phyloP scores from a whole-genome alignment of 2,888 invertebrate genomes.

The Cheilosia pagana region DNA sequence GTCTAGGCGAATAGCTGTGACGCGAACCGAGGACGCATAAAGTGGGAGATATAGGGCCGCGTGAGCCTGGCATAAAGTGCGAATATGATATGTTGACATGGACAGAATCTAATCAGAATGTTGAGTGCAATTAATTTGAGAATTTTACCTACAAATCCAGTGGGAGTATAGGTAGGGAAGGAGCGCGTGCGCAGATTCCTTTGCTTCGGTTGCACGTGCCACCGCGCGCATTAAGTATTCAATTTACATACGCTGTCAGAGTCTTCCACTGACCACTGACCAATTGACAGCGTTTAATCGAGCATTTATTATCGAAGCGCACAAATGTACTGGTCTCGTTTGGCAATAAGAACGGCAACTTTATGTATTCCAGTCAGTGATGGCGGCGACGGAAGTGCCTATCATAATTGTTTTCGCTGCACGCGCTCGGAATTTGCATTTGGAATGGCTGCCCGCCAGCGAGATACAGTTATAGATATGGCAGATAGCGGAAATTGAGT shows the following conservation, averaged over 20 bases:
- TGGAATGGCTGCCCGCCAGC: constrained; percentile 16
- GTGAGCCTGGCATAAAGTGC: constrained; percentile 42
- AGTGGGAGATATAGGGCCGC: background rate
- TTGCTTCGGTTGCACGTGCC: constrained; percentile 69
- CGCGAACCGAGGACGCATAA: constrained; percentile 8
- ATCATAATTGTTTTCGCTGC: constrained; percentile 60
- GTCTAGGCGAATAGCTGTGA: constrained; percentile 39
- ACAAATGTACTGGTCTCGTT: constrained; percentile 39
- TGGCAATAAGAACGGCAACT: constrained; percentile 45
- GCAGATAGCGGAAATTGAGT: constrained; percentile 42
- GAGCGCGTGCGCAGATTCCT: constrained; percentile 16
- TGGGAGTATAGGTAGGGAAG: background rate
- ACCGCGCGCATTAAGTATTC: constrained; percentile 67
- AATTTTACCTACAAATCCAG: background rate
- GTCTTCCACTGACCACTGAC: constrained; percentile 54
- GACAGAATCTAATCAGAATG: constrained; percentile 71
- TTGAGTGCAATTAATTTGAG: constrained; percentile 45
- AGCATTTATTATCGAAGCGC: constrained; percentile 51
- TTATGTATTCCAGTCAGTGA: constrained; percentile 70
- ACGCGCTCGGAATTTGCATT: constrained; percentile 51
- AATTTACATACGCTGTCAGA: constrained; percentile 63
- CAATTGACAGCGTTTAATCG: constrained; percentile 73
- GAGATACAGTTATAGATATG: constrained; percentile 44
- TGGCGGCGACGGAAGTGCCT: constrained; percentile 67
- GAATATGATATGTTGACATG: constrained; percentile 62